Evolutionary conservation across 2,797 vertebrate species (phyloP).

Genomic region (Peromyscus melanophrys): DNA sequence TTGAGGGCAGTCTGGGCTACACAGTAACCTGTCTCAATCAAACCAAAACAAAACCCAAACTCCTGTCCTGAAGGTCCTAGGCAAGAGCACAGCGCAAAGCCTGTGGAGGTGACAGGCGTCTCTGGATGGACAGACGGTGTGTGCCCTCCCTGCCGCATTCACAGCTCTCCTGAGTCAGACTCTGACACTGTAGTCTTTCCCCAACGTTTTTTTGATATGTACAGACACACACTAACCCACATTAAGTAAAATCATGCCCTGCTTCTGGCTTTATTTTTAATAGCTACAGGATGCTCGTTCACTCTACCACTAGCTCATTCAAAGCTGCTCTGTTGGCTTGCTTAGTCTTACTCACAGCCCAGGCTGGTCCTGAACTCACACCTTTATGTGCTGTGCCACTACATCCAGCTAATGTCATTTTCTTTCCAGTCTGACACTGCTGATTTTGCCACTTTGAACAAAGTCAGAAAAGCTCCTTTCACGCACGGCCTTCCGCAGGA

Average conservation of each 20-base stretch:
- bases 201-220: constrained; percentile 26
- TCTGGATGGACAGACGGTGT: not conserved
- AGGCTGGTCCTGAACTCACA: not conserved
- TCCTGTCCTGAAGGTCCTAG: not conserved
- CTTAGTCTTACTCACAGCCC: not conserved
- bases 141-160: not conserved
- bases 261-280: constrained; percentile 23
- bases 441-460: constrained; percentile 29
- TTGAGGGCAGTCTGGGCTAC: not conserved
- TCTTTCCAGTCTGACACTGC: constrained; percentile 13
- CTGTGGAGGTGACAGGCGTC: not conserved
- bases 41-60: not conserved
- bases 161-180: not conserved
- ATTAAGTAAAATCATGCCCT: constrained; percentile 18
- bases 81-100: not conserved
- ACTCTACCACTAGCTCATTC: constrained; percentile 23
- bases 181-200: not conserved
- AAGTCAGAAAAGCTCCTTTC: constrained; percentile 15
- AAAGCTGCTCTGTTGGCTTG: not conserved
- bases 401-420: not conserved
- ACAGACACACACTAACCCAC: not conserved
- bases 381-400: not conserved
- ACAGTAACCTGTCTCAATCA: not conserved
- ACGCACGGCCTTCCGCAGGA: not conserved
- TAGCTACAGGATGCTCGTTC: constrained; percentile 13